Conservation (phyloP, 2,113 vertebrate genomes). For the Seriola quinqueradiata region DNA sequence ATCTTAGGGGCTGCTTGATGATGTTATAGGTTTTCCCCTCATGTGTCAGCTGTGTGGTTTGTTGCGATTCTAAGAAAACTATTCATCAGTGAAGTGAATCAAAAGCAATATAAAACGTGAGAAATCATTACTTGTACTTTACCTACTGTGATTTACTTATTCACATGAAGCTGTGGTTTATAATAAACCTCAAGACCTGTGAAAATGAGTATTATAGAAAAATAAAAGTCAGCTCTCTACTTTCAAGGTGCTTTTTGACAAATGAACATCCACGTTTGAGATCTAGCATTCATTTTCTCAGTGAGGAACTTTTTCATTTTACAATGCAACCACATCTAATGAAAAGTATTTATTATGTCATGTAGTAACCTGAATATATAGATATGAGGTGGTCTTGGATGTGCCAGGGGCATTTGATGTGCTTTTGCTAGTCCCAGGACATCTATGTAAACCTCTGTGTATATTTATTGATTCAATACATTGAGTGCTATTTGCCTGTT, state of each 20-base stretch:
- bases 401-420: background rate
- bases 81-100: background rate
- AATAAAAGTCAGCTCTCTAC: background rate
- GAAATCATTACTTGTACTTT: conserved; percentile 27
- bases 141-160: conserved; percentile 9
- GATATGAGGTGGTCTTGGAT: background rate
- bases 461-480: background rate
- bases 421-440: background rate
- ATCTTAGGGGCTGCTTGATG: background rate
- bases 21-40: conserved; percentile 1
- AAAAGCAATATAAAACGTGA: conserved; percentile 16
- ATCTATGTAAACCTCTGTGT: background rate
- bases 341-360: background rate
- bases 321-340: background rate
- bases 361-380: background rate
- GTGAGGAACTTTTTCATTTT: background rate
- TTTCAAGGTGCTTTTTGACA: conserved; percentile 9
- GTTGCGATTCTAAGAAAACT: background rate
- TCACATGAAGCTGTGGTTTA: background rate
- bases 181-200: conserved; percentile 13
- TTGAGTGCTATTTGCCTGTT: background rate
- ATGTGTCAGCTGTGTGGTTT: background rate
- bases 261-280: background rate
- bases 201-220: background rate
- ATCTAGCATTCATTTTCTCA: background rate